Conservation (phyloP, 2,797 vertebrate genomes). For the Margarornis squamiger region DNA sequence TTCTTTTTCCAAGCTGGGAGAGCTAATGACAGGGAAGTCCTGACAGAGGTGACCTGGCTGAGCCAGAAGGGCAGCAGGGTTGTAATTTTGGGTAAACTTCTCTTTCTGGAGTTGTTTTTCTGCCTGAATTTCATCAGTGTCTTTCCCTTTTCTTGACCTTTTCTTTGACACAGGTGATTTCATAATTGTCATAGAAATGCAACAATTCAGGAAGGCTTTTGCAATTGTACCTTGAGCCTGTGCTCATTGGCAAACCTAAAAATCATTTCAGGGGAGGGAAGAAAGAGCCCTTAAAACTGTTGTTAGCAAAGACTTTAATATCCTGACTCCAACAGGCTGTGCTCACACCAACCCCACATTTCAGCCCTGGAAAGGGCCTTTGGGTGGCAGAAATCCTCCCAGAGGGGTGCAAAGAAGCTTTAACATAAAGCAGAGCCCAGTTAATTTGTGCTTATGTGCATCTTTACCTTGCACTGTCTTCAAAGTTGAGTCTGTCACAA, state of each 20-base stretch:
- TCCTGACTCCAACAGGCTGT: not conserved
- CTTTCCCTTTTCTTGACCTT: slow-evolving; percentile 31
- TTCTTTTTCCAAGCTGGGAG: not conserved
- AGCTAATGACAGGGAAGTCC: not conserved
- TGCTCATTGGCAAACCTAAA: not conserved
- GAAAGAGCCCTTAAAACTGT: not conserved
- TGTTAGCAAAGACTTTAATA: not conserved
- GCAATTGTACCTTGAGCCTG: not conserved
- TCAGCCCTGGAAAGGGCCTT: not conserved
- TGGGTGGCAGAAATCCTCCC: not conserved
- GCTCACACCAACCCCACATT: not conserved
- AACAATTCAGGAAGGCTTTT: not conserved
- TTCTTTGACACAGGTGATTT: not conserved
- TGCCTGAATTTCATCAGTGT: not conserved
- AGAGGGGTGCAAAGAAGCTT: not conserved
- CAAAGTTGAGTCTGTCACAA: not conserved
- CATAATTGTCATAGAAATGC: not conserved
- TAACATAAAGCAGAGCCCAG: not conserved
- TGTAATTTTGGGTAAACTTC: not conserved
- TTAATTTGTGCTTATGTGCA: not conserved
- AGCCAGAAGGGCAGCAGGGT: not conserved
- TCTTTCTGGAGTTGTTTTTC: not conserved
- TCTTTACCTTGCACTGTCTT: not conserved
- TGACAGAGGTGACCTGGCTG: not conserved
- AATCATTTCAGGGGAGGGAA: not conserved